Percentiles rank a stretch among this genome's conserved stretches.
Evolutionary conservation across 1,140 invertebrate genomes (phyloP).

Genomic region (Psix sp.): DNA sequence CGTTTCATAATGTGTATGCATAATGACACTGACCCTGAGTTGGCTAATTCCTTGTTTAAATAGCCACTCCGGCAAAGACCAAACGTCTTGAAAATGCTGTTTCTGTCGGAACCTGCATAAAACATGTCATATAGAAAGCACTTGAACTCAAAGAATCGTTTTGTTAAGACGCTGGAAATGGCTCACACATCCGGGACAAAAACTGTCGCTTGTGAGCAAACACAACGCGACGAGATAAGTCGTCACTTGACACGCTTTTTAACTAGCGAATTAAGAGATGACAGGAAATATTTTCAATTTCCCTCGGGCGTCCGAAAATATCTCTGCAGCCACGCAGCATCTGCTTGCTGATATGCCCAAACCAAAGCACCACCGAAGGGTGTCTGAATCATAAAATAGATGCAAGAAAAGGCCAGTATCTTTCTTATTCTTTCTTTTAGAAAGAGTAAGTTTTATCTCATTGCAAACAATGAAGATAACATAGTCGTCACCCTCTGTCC

Average conservation of each 20-base stretch:
- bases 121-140: no score
- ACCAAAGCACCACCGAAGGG: slow-evolving; percentile 22
- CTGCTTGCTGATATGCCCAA: slow-evolving; percentile 56
- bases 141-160: no score
- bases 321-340: slow-evolving; percentile 57
- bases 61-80: slow-evolving; percentile 10
- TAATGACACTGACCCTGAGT: slow-evolving; percentile 51
- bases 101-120: no score
- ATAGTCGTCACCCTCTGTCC: no score
- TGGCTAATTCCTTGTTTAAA: slow-evolving; percentile 14
- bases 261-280: slow-evolving; percentile 22
- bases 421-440: no score
- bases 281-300: slow-evolving; percentile 39
- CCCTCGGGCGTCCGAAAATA: slow-evolving; percentile 56
- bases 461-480: no score
- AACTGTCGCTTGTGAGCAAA: background rate
- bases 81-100: slow-evolving; percentile 2
- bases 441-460: no score
- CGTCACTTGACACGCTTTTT: slow-evolving; percentile 8
- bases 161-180: no score
- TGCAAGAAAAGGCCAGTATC: slow-evolving; percentile 40
- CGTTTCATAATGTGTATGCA: background rate
- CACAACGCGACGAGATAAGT: background rate
- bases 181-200: no score
- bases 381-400: slow-evolving; percentile 41